Evolutionary conservation across 2,113 vertebrate species (phyloP).

Genomic region (Puntigrus tetrazona): DNA sequence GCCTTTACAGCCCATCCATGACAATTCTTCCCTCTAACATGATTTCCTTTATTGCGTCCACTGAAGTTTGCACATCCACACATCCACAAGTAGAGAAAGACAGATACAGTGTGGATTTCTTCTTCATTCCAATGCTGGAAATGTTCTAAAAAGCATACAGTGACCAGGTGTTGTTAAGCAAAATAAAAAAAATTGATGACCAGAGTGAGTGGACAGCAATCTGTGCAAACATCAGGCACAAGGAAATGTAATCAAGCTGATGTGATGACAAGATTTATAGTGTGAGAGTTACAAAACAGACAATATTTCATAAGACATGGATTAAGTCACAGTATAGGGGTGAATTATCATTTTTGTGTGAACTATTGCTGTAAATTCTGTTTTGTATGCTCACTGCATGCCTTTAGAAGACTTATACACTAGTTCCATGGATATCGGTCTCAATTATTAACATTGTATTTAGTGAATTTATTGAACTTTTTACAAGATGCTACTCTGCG

Average conservation of each 20-base stretch:
- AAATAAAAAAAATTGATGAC: neutral
- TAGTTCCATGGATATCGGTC: too few relatives aligned
- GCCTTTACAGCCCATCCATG: too few relatives aligned
- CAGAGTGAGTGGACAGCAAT: neutral
- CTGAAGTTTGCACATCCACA: too few relatives aligned
- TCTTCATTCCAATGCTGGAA: neutral
- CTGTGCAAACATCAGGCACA: neutral
- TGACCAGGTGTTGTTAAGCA: neutral
- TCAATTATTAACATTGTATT: too few relatives aligned
- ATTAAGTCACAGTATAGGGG: neutral
- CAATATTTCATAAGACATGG: neutral
- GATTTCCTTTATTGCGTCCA: too few relatives aligned
- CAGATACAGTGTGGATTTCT: neutral
- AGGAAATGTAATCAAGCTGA: neutral
- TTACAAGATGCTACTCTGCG: neutral
- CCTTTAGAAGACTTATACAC: too few relatives aligned
- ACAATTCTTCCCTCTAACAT: too few relatives aligned
- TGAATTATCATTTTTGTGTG: neutral
- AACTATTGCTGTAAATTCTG: too few relatives aligned
- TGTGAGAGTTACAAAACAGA: too few relatives aligned
- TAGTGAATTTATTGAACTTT: neutral
- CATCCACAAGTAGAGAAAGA: too few relatives aligned
- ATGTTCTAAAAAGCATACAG: neutral
- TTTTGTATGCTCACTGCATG: too few relatives aligned
- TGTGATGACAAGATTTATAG: too few relatives aligned